These are phyloP conservation scores for Hystrix brachyura DNA, from an alignment of 2,113 vertebrate species.

Conservation along the genomic window DNA sequence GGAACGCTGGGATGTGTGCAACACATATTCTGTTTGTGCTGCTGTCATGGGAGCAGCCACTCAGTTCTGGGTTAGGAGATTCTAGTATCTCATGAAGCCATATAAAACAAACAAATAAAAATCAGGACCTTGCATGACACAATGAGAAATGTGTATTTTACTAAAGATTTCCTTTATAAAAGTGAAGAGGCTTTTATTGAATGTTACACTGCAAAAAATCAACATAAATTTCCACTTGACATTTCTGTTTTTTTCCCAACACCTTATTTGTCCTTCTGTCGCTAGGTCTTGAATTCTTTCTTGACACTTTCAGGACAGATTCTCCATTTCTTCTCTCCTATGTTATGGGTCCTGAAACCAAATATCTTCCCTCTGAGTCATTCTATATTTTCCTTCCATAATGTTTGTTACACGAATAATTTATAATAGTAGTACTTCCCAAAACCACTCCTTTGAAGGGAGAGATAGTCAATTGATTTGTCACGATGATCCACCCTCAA, in stretches of 20 bases:
- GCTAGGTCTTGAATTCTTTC: background rate
- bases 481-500: background rate
- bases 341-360: background rate
- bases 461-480: background rate
- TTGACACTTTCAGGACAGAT: background rate
- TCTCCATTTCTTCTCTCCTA: background rate
- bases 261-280: background rate
- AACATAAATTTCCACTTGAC: background rate
- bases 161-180: background rate
- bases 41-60: background rate
- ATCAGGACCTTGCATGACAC: background rate
- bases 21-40: background rate
- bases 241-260: background rate
- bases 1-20: background rate
- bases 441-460: background rate
- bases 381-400: background rate
- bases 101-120: background rate
- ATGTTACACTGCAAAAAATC: background rate
- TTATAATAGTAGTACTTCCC: background rate
- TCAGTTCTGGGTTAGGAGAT: background rate
- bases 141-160: slow-evolving; percentile 6
- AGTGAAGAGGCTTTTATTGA: background rate
- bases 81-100: background rate
- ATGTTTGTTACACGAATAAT: background rate
- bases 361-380: background rate